Evolutionary conservation across 2,113 vertebrate species (phyloP).

Genomic region (Rallus limicola): DNA sequence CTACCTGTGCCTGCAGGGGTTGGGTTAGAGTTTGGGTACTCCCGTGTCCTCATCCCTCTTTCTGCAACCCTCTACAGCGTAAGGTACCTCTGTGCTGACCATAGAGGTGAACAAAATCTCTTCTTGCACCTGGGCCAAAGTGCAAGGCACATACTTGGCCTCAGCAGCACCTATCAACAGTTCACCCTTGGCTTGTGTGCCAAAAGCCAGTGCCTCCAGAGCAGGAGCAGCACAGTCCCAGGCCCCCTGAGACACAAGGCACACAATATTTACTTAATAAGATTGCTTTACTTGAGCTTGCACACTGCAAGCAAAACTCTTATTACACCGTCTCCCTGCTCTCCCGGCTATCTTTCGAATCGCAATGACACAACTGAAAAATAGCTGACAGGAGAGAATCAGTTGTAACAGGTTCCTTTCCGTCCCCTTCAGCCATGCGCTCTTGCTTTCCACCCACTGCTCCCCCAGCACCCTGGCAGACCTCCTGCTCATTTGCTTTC

Average conservation of each 20-base stretch:
- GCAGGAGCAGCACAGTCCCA: not conserved
- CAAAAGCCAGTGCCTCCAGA: not conserved
- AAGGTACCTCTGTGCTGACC: not conserved
- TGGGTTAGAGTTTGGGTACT: not conserved
- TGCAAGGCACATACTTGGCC: not conserved
- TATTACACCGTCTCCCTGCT: not conserved
- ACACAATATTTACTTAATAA: not conserved
- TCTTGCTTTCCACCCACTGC: not conserved
- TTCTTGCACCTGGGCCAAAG: not conserved
- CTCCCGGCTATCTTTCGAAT: conserved; percentile 5
- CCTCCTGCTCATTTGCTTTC: not conserved
- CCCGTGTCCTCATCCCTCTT: not conserved
- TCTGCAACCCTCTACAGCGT: not conserved
- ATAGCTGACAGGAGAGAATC: not conserved
- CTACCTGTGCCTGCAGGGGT: not conserved
- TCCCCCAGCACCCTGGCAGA: not conserved
- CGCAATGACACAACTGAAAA: not conserved
- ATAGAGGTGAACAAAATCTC: accelerated
- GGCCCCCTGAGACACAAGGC: not conserved
- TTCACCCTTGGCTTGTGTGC: not conserved
- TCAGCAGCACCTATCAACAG: not conserved
- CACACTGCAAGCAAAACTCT: not conserved
- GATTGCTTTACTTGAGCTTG: not conserved
- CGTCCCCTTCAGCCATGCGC: not conserved
- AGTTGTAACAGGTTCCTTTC: not conserved